phyloP scores from a whole-genome alignment of 2,797 vertebrate genomes.

The Avahi laniger region DNA sequence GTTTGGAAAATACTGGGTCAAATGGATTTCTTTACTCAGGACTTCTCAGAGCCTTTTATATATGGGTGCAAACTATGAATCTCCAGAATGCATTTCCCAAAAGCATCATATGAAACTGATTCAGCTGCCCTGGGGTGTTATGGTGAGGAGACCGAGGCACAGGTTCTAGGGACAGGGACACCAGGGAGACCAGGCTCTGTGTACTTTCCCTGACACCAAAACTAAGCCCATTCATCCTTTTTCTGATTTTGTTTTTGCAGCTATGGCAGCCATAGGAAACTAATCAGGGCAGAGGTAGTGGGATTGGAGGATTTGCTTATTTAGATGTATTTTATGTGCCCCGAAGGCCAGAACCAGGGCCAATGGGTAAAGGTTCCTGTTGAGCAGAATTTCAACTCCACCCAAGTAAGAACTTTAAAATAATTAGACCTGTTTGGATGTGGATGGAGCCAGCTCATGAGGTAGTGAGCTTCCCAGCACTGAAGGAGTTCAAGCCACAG shows the following conservation, averaged over 20 bases:
- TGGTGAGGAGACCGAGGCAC: neutral
- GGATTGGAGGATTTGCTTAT: neutral
- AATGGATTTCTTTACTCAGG: neutral
- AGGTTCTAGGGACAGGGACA: neutral
- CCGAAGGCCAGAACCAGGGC: neutral
- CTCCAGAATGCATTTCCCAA: neutral
- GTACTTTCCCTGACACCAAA: neutral
- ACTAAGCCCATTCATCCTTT: neutral
- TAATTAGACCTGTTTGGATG: neutral
- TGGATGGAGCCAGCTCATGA: neutral
- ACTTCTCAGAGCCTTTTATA: neutral
- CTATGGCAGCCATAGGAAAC: neutral
- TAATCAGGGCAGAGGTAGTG: neutral
- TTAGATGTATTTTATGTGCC: neutral
- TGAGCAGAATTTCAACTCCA: neutral
- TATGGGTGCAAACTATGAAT: neutral
- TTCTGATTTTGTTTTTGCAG: neutral
- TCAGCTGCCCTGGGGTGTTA: neutral
- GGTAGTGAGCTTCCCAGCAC: neutral
- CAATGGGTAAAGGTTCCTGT: neutral
- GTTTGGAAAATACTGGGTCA: neutral
- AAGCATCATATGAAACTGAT: neutral
- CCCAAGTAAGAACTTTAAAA: neutral
- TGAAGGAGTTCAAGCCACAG: neutral
- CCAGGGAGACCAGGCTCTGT: neutral